phyloP scores from a whole-genome alignment of 2,888 invertebrate genomes.

The Rhingia campestris region DNA sequence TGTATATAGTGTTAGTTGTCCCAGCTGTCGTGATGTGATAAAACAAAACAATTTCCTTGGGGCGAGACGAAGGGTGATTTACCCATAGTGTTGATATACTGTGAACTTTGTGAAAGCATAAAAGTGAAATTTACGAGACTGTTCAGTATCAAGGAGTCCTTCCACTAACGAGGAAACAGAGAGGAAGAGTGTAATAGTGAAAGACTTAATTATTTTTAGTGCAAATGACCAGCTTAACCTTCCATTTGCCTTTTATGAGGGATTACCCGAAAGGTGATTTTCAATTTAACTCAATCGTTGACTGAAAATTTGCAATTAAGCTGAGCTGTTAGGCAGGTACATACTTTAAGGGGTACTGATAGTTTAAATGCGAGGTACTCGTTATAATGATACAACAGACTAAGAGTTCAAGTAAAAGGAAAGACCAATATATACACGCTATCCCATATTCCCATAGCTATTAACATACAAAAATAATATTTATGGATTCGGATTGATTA shows the following conservation, averaged over 20 bases:
- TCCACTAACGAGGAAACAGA: not conserved
- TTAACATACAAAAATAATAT: too few relatives aligned
- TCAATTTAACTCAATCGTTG: constrained; percentile 35
- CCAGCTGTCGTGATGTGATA: constrained; percentile 38
- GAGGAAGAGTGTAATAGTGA: constrained; percentile 18
- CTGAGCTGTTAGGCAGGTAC: not conserved
- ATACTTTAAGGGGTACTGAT: too few relatives aligned
- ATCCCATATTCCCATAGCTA: too few relatives aligned
- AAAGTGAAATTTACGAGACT: constrained; percentile 55
- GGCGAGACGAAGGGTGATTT: constrained; percentile 11
- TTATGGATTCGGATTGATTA: too few relatives aligned
- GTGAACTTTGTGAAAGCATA: constrained; percentile 45
- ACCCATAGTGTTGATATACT: constrained; percentile 49
- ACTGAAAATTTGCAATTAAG: constrained; percentile 13
- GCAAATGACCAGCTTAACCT: constrained; percentile 57
- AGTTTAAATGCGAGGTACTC: not conserved
- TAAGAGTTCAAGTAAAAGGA: too few relatives aligned
- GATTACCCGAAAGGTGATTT: constrained; percentile 56
- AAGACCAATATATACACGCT: too few relatives aligned
- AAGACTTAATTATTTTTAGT: constrained; percentile 71
- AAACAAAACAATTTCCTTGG: constrained; percentile 61
- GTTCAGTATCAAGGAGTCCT: not conserved
- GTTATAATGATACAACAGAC: not conserved
- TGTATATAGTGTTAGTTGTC: too few relatives aligned
- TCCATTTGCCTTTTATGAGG: constrained; percentile 54